Evolutionary conservation across 2,888 invertebrate genomes (phyloP).

Genomic region (Atrina japonica): DNA sequence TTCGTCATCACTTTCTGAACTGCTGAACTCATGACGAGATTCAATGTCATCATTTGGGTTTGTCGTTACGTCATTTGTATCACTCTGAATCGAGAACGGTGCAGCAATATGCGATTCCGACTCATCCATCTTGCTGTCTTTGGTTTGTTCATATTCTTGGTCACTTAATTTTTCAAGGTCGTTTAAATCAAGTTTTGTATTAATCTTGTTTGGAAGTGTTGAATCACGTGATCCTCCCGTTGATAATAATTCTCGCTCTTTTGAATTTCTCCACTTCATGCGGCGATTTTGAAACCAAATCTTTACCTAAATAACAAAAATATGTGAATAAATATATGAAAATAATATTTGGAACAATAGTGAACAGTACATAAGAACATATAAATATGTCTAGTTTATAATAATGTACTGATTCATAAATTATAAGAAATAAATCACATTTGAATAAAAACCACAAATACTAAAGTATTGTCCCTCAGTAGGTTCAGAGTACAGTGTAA

Average conservation of each 20-base stretch:
- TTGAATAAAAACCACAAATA: no score
- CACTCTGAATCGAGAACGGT: background rate
- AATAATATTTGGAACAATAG: no score
- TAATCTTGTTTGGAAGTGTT: slow-evolving; percentile 94
- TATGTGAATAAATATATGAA: no score
- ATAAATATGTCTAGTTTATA: no score
- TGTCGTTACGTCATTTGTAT: slow-evolving; percentile 49
- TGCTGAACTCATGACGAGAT: slow-evolving; percentile 40
- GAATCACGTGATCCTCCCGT: slow-evolving; percentile 96
- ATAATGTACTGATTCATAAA: no score
- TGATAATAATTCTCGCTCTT: slow-evolving; percentile 95
- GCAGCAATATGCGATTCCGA: background rate
- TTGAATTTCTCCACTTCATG: slow-evolving; percentile 99
- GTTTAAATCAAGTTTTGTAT: slow-evolving; percentile 96
- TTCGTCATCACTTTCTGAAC: slow-evolving; percentile 72
- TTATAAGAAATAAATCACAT: no score
- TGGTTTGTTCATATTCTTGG: slow-evolving; percentile 12
- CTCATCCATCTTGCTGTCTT: background rate
- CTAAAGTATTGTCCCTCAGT: no score
- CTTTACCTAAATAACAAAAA: slow-evolving; percentile 85
- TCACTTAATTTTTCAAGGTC: slow-evolving; percentile 82
- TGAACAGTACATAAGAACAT: no score
- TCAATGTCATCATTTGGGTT: slow-evolving; percentile 36
- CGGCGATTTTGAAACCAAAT: slow-evolving; percentile 98
- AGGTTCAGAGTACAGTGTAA: no score